A percentile compares a stretch with the other conserved stretches of the same genome.
These are phyloP conservation scores for Parapsyche elsis DNA, from an alignment of 1,140 invertebrate genomes.

Conservation along the genomic window DNA sequence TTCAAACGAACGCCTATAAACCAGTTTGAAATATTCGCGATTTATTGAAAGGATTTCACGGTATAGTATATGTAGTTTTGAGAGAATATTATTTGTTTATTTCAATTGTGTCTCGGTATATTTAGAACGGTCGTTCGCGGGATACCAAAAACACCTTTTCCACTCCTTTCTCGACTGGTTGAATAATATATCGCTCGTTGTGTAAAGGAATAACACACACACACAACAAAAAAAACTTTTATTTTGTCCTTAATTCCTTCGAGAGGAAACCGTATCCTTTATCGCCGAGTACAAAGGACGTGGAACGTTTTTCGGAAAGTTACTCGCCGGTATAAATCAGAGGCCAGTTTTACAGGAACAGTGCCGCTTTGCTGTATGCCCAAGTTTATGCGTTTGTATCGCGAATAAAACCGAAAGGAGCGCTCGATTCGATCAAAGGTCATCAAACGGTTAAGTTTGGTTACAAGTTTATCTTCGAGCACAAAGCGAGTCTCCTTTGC, in stretches of 20 bases:
- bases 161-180: not conserved
- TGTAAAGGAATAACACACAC: slow-evolving; percentile 21
- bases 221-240: slow-evolving; percentile 32
- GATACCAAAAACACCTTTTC: not conserved
- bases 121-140: not conserved
- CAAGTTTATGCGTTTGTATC: not conserved
- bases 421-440: not conserved
- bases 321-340: not conserved
- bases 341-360: not conserved
- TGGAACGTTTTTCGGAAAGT: not conserved
- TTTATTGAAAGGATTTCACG: too few species aligned
- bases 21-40: too few species aligned
- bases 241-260: slow-evolving; percentile 34
- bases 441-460: not conserved
- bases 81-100: too few species aligned
- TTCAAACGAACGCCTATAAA: too few species aligned
- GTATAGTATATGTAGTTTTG: too few species aligned
- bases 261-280: slow-evolving; percentile 28
- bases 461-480: not conserved
- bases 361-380: not conserved
- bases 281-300: slow-evolving; percentile 21
- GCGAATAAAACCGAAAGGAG: not conserved
- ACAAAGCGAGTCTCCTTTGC: not conserved
- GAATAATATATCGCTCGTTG: slow-evolving; percentile 23
- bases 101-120: too few species aligned